Conservation (phyloP, 2,888 invertebrate species). For the Tachina lurida region DNA sequence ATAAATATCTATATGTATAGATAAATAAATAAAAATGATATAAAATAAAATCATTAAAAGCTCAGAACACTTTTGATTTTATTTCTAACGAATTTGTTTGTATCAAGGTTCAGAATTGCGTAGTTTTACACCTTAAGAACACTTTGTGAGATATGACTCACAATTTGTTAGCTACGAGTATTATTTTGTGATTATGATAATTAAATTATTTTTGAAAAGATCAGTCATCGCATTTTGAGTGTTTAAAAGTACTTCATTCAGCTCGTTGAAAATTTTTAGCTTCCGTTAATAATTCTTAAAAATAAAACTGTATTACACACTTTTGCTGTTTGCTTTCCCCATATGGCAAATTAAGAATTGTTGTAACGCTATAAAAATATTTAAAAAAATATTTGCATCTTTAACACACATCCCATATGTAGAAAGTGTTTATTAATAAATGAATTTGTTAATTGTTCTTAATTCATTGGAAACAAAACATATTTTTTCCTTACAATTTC, state of each 20-base stretch:
- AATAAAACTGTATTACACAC: conserved; percentile 10
- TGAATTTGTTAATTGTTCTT: conserved; percentile 61
- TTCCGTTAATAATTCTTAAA: conserved; percentile 5
- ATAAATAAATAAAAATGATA: too few species aligned
- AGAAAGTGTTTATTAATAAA: conserved; percentile 56
- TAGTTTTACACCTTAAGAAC: neutral
- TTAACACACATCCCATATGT: neutral
- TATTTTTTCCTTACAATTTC: neutral
- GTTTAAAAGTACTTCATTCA: neutral
- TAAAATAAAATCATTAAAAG: too few species aligned
- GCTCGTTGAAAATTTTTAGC: neutral
- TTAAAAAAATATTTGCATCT: neutral
- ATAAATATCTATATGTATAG: too few species aligned
- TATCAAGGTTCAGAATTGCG: neutral
- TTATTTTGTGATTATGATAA: neutral
- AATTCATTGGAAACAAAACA: conserved; percentile 45
- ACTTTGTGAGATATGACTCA: neutral
- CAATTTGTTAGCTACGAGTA: neutral
- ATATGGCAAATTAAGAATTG: conserved; percentile 42
- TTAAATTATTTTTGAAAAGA: conserved; percentile 8
- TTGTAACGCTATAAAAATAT: conserved; percentile 27
- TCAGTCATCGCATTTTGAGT: conserved; percentile 2
- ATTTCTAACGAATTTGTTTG: neutral
- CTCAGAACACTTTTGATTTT: neutral
- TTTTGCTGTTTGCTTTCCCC: conserved; percentile 9